phyloP scores from a whole-genome alignment of 2,113 vertebrate genomes.

The Rattus norvegicus region DNA sequence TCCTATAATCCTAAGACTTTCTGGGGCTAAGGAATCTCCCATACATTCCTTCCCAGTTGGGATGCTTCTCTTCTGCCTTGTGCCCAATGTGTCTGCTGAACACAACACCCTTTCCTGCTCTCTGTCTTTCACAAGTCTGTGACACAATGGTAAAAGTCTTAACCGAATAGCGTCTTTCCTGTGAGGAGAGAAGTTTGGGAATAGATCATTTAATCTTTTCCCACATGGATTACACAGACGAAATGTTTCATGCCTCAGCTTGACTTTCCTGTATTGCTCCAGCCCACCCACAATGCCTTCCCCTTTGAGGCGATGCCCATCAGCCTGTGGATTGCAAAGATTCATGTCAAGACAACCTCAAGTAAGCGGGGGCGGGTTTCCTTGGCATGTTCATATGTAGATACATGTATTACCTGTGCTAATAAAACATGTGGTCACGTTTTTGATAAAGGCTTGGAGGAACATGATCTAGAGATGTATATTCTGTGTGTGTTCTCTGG shows the following conservation, averaged over 20 bases:
- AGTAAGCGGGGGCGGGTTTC: neutral
- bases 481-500: neutral
- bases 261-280: neutral
- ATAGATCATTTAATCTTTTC: neutral
- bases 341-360: neutral
- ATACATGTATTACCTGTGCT: neutral
- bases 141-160: neutral
- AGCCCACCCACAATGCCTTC: neutral
- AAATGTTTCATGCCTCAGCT: neutral
- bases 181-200: neutral
- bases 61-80: no score
- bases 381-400: neutral
- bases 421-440: neutral
- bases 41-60: neutral
- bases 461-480: neutral
- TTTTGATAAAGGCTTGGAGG: constrained; percentile 21
- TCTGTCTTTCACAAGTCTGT: neutral
- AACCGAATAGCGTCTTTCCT: neutral
- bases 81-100: neutral
- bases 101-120: neutral
- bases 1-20: neutral
- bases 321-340: neutral
- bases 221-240: neutral
- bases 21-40: neutral
- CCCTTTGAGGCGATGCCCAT: neutral